Base-by-base conservation (phyloP, 2,113 vertebrate species). In the Dipodomys spectabilis region DNA sequence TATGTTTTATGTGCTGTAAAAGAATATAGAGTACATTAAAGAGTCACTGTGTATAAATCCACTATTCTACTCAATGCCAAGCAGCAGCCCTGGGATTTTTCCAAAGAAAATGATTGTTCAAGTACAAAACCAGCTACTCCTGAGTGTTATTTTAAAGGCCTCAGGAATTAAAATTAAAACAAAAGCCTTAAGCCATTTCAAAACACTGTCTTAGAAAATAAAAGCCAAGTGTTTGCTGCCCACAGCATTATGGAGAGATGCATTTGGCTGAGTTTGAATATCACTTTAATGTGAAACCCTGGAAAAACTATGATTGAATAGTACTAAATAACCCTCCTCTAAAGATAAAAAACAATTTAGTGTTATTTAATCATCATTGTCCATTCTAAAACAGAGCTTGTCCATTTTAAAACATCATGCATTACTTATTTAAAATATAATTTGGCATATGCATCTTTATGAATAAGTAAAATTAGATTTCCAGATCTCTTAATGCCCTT, bases 151-250 rank as follows among this genome's bases (percentile, higher is more conserved):
- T 96, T 93, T 78, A 49, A 96, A 96, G 68, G 30, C 2, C 86
- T 45, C 22, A 0, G 0, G 78, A 91, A 93, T 96, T 95, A 96
- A 97, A 95, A 95, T 96, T 79, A 82, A 94, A 87, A 77, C n/a
- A 94, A 96, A 93, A 84, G 69, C 30, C 45, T 71, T 80, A 92
- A 90, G 4, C 27, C 83, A 91, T 86, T 86, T 78, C 73, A 87
- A 62, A 93, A 86, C 71, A 69, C 73, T 83, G 49, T 90, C 74
- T 45, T 62, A 93, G 77, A 88, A 95, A 64, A 13, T 27, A 95
- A 86, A 53, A 96, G 30, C 71, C 73, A 95, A 89, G 10, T 71
- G 62, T 27, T 10, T 95, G 2, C 82, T 62, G 44, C 88, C 62
- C 23, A 57, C 74, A 95, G 39, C 2, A 80, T 78, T 86, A 65